These are phyloP conservation scores for Ianthella basta DNA, from an alignment of 37 sponge, comb jelly and placozoan species.

Conservation along the genomic window DNA sequence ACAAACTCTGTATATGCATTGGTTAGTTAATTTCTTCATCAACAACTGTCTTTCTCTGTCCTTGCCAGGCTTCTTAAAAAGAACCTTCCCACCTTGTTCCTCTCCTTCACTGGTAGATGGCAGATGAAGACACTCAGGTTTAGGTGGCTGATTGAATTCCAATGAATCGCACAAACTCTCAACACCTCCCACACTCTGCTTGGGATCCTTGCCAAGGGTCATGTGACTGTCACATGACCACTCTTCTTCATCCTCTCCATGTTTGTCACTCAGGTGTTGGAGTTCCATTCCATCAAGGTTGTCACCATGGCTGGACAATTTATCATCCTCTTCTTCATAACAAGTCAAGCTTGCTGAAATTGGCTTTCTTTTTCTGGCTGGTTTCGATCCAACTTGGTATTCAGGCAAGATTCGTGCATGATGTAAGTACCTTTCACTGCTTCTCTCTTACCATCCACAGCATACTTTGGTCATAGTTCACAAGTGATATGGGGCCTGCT, in stretches of 20 bases:
- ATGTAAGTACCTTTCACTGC: slow-evolving; percentile 1
- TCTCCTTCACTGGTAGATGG: neutral
- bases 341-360: too few relatives aligned
- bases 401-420: slow-evolving; percentile 17
- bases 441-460: neutral
- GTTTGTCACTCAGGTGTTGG: neutral
- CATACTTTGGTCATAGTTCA: too few relatives aligned
- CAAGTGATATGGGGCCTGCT: too few relatives aligned
- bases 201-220: neutral
- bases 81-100: neutral
- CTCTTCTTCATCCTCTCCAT: neutral
- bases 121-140: neutral
- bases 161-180: neutral
- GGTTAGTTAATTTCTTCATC: neutral
- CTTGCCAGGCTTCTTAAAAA: slow-evolving; percentile 7
- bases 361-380: neutral
- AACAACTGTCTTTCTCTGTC: neutral
- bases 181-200: neutral
- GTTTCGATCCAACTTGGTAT: neutral
- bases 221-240: slow-evolving; percentile 10
- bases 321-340: neutral
- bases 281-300: neutral
- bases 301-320: neutral
- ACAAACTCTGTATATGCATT: too few relatives aligned
- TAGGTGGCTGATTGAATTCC: neutral